Percentiles rank a stretch among this genome's conserved stretches.
Conservation (phyloP, 2,888 invertebrate species). For the Drosophila rubida region DNA sequence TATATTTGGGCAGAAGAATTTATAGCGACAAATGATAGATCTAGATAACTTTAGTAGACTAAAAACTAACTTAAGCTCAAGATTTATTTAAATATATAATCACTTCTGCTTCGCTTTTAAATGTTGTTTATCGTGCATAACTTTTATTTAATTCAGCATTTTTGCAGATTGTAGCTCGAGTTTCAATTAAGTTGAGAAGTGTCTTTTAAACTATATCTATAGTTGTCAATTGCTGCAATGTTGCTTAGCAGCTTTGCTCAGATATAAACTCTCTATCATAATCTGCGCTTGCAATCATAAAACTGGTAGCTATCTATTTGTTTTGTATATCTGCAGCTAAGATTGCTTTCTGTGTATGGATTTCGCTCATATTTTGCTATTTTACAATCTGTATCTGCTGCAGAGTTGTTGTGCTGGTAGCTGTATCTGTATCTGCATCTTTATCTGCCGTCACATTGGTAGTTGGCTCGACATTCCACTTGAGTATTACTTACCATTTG, state of each 20-base stretch:
- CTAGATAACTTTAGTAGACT: too few species aligned
- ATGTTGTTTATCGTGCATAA: too few species aligned
- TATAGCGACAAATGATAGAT: too few species aligned
- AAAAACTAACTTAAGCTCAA: too few species aligned
- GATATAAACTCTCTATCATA: neutral
- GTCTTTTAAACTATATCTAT: neutral
- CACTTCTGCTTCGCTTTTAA: too few species aligned
- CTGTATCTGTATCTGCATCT: conserved; percentile 14
- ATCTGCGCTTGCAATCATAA: neutral
- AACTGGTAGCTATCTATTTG: neutral
- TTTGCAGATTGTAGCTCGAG: too few species aligned
- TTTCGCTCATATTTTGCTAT: neutral
- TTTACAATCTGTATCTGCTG: neutral
- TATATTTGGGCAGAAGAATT: too few species aligned
- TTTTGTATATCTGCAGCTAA: conserved; percentile 1
- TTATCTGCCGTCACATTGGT: conserved; percentile 15
- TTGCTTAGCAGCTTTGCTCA: neutral
- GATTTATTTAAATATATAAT: too few species aligned
- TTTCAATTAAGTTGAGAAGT: too few species aligned
- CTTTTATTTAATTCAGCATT: too few species aligned
- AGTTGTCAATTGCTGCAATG: neutral
- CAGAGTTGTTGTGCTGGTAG: neutral
- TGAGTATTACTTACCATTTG: conserved; percentile 15
- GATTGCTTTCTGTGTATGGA: neutral
- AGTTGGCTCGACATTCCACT: conserved; percentile 11